phyloP scores from a whole-genome alignment of 2,797 vertebrate genomes.

The Hipposideros larvatus region DNA sequence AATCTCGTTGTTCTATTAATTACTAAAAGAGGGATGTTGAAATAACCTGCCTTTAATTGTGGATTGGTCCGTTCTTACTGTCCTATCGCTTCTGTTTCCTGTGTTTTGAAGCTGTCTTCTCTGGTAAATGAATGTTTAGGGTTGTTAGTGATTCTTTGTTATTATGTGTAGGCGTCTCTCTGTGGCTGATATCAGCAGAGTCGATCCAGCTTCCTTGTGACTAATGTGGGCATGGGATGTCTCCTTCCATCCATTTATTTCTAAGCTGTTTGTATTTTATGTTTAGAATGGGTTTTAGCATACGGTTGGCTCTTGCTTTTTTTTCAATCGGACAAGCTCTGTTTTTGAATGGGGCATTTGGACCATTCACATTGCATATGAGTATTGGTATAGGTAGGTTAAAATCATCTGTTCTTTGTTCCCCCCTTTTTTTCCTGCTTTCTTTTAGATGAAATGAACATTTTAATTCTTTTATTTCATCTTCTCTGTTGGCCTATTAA shows the following conservation, averaged over 20 bases:
- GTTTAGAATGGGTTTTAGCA: background rate
- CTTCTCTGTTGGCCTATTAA: background rate
- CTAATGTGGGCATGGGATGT: background rate
- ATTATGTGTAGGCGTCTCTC: too few species aligned
- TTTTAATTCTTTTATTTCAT: background rate
- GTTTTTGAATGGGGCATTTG: background rate
- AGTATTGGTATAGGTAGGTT: background rate
- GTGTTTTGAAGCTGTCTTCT: background rate
- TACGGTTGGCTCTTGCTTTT: background rate
- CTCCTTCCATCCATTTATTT: background rate
- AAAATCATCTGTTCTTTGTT: background rate
- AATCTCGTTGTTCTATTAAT: background rate
- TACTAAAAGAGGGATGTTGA: background rate
- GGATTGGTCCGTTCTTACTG: background rate
- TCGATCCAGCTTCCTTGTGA: background rate
- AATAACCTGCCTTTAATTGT: background rate
- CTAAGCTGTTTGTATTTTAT: background rate
- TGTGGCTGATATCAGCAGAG: too few species aligned
- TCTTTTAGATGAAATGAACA: background rate
- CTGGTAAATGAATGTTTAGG: background rate
- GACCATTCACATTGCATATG: background rate
- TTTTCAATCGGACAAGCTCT: background rate
- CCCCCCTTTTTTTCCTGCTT: background rate
- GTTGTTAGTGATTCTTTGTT: background rate
- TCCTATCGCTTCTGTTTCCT: background rate